These are phyloP conservation scores for Yponomeuta sedellus DNA, from an alignment of 2,888 invertebrate genomes.

Conservation along the genomic window DNA sequence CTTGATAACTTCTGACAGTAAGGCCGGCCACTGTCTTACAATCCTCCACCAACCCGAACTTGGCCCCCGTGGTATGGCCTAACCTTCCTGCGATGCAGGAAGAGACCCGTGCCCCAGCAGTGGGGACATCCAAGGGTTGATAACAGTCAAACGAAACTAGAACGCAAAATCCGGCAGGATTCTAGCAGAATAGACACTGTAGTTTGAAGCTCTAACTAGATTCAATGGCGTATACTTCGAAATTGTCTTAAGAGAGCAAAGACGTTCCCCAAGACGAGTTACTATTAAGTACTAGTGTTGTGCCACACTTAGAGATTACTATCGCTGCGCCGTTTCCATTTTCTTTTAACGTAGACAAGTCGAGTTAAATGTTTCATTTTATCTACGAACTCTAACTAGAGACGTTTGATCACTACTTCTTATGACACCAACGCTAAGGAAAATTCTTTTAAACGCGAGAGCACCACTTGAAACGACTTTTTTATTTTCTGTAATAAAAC, in stretches of 20 bases:
- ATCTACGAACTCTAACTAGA: neutral
- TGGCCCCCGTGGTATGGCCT: no score
- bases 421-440: neutral
- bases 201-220: slow-evolving; percentile 34
- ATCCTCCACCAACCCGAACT: no score
- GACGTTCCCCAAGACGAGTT: slow-evolving; percentile 55
- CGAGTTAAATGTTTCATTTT: neutral
- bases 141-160: neutral
- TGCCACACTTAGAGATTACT: slow-evolving; percentile 9
- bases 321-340: neutral
- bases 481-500: no score
- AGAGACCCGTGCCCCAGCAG: no score
- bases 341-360: neutral
- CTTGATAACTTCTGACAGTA: no score
- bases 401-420: neutral
- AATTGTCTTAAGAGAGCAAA: slow-evolving; percentile 68
- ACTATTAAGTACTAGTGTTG: slow-evolving; percentile 62
- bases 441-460: neutral
- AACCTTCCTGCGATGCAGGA: no score
- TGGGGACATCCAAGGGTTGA: no score
- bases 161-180: neutral
- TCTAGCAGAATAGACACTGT: neutral
- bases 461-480: no score
- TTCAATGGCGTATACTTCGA: slow-evolving; percentile 58
- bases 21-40: no score